These are phyloP conservation scores for Orthosia cruda DNA, from an alignment of 2,888 invertebrate genomes.

Conservation along the genomic window DNA sequence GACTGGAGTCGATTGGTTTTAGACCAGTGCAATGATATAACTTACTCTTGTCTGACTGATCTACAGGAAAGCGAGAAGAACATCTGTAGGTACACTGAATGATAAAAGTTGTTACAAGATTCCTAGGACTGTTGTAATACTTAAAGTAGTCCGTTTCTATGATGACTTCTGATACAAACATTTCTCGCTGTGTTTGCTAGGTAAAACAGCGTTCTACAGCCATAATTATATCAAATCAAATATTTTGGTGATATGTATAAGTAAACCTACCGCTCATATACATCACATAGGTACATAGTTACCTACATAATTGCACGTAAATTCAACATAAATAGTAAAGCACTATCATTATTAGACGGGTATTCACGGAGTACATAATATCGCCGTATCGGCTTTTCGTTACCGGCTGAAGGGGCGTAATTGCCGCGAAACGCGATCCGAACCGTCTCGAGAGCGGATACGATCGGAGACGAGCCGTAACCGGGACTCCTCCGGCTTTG, in stretches of 20 bases:
- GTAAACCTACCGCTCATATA: background rate
- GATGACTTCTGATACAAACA: no score
- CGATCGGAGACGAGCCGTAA: conserved; percentile 51
- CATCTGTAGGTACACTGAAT: background rate
- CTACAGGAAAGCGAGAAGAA: background rate
- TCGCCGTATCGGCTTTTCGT: conserved; percentile 64
- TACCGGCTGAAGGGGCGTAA: conserved; percentile 72
- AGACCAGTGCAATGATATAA: background rate
- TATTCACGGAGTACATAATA: conserved; percentile 46
- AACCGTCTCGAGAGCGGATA: conserved; percentile 45
- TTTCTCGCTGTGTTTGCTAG: background rate
- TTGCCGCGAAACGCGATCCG: conserved; percentile 77
- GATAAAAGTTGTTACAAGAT: background rate
- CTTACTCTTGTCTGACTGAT: no score
- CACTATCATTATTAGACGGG: conserved; percentile 24
- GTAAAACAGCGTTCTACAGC: background rate
- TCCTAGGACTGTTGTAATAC: background rate
- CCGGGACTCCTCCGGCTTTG: conserved; percentile 26
- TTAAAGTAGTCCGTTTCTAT: background rate
- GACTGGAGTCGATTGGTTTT: background rate
- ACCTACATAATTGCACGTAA: conserved; percentile 1
- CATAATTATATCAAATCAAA: background rate
- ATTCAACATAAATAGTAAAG: conserved; percentile 15
- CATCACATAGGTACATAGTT: background rate
- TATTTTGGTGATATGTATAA: background rate